A percentile compares a stretch with the other conserved stretches of the same genome.
Evolutionary conservation across 2,113 vertebrate species (phyloP).

Genomic region (Seriola rivoliana): DNA sequence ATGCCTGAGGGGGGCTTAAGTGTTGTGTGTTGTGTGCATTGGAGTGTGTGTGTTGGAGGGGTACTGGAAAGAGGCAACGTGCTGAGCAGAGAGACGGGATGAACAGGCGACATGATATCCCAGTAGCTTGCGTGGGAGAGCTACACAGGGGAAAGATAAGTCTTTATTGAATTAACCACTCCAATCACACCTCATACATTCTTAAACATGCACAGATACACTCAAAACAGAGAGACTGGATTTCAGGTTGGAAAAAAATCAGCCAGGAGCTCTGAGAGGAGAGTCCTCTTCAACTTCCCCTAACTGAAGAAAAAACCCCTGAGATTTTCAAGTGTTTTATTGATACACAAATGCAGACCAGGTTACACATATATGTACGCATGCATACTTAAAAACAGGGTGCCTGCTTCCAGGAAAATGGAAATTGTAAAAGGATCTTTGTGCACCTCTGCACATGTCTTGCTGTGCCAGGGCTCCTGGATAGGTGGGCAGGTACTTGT

Average conservation of each 20-base stretch:
- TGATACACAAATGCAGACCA: neutral
- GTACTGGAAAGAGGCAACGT: conserved; percentile 24
- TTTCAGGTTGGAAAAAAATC: conserved; percentile 34
- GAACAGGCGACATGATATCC: conserved; percentile 44
- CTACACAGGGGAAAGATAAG: conserved; percentile 20
- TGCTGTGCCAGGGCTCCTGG: conserved; percentile 39
- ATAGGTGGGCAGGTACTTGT: conserved; percentile 65
- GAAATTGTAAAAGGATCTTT: conserved; percentile 71
- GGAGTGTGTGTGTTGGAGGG: conserved; percentile 38
- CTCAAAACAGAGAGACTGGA: conserved; percentile 8
- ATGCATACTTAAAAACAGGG: conserved; percentile 11
- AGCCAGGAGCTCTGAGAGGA: neutral
- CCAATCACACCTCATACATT: conserved; percentile 27
- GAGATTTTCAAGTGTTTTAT: conserved; percentile 13
- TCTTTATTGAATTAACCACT: conserved; percentile 36
- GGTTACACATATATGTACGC: conserved; percentile 1
- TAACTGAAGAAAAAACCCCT: conserved; percentile 1
- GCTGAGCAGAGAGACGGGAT: conserved; percentile 55
- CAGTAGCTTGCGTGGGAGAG: neutral
- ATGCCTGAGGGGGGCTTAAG: conserved; percentile 55
- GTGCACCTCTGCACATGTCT: conserved; percentile 37
- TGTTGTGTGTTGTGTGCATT: conserved; percentile 43
- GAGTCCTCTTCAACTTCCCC: neutral
- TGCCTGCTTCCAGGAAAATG: conserved; percentile 50
- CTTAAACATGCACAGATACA: neutral